Conservation (phyloP, 2,797 vertebrate species). For the Sternarchorhynchus goeldii region DNA sequence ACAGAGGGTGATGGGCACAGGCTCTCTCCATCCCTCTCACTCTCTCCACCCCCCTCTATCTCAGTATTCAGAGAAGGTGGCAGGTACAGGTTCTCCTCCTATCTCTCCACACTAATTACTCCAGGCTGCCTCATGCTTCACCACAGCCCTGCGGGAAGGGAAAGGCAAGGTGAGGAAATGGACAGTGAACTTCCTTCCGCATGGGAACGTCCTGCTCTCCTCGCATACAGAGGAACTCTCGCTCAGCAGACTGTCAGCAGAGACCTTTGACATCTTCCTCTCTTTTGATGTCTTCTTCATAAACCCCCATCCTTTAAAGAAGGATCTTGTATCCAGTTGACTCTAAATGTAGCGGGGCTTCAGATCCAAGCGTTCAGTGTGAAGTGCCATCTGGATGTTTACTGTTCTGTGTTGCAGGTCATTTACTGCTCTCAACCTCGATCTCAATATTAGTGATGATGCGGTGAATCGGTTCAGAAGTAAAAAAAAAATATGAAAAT, state of each 20-base stretch:
- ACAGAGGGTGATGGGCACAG: neutral
- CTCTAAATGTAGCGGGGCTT: neutral
- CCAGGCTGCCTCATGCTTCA: neutral
- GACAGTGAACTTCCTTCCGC: neutral
- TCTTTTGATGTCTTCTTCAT: neutral
- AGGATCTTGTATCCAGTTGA: too few species aligned
- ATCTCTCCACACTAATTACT: conserved; percentile 41
- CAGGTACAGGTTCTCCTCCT: conserved; percentile 7
- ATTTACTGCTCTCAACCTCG: too few species aligned
- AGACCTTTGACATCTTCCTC: neutral
- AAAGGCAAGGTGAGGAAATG: conserved; percentile 18
- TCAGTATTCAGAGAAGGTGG: conserved; percentile 24
- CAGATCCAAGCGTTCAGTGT: neutral
- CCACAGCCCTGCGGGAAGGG: conserved; percentile 19
- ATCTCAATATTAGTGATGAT: too few species aligned
- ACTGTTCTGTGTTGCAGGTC: too few species aligned
- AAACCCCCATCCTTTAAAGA: neutral
- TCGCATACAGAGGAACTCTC: conserved; percentile 8
- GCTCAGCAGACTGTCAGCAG: neutral
- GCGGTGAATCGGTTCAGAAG: too few species aligned
- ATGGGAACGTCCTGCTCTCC: neutral
- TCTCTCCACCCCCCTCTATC: too few species aligned
- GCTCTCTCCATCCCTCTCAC: conserved; percentile 11
- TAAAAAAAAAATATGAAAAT: too few species aligned
- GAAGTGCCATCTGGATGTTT: too few species aligned